Evolutionary conservation across 2,113 vertebrate genomes (phyloP).

Genomic region (Actenoides hombroni): DNA sequence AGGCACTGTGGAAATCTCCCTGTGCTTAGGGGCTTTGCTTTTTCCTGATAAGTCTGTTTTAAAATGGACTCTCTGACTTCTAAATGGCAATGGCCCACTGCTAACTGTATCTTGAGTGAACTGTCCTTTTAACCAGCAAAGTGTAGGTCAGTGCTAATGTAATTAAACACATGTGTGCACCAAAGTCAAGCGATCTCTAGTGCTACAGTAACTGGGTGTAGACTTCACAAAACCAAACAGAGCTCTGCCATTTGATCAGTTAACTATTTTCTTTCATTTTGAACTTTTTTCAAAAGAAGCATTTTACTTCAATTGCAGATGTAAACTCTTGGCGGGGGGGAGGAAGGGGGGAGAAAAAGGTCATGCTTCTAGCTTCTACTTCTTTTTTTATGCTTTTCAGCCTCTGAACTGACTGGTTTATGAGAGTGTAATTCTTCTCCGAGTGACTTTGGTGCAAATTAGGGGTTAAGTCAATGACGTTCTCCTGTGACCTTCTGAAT

Average conservation of each 20-base stretch:
- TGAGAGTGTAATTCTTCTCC: background rate
- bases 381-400: background rate
- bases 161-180: background rate
- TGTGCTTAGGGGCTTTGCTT: background rate
- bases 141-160: background rate
- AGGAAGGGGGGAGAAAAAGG: background rate
- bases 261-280: background rate
- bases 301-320: background rate
- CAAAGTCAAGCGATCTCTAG: background rate
- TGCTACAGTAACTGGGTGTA: background rate
- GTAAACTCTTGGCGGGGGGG: background rate
- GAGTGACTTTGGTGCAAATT: background rate
- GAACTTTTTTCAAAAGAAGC: background rate
- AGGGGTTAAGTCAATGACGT: constrained; percentile 3
- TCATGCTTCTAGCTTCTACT: background rate
- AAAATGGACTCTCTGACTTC: background rate
- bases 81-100: background rate
- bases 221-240: background rate
- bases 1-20: background rate
- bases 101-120: background rate
- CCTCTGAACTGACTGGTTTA: background rate
- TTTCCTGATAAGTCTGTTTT: background rate
- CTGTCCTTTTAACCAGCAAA: background rate
- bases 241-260: background rate
- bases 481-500: background rate